Conservation (phyloP, 2,797 vertebrate genomes). For the Phrynocephalus guinanensis region DNA sequence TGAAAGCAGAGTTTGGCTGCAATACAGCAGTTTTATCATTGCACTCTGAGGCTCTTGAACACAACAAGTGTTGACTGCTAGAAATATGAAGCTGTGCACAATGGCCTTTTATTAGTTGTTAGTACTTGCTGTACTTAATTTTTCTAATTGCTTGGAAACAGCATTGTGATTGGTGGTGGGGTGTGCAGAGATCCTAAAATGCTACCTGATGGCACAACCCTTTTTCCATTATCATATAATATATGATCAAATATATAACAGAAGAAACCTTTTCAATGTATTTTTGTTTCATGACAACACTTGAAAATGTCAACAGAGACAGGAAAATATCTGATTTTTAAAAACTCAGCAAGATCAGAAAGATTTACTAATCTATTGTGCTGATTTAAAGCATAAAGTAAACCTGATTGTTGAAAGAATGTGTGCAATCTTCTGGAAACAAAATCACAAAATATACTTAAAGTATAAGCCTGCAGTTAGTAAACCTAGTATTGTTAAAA, state of each 20-base stretch:
- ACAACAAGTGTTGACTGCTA: no score
- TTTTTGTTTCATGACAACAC: background rate
- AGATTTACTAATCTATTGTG: background rate
- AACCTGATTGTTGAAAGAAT: background rate
- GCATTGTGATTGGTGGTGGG: no score
- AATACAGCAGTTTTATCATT: no score
- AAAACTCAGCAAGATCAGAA: background rate
- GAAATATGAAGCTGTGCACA: no score
- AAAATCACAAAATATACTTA: background rate
- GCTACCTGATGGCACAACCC: no score
- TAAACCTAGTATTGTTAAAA: background rate
- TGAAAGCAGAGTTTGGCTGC: no score
- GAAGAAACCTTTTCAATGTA: background rate
- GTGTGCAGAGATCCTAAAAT: no score
- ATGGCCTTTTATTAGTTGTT: no score
- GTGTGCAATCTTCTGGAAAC: background rate
- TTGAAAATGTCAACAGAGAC: background rate
- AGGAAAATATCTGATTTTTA: background rate
- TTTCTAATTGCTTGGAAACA: no score
- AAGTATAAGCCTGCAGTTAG: background rate
- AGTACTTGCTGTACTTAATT: no score
- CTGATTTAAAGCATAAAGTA: background rate
- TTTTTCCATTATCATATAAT: no score
- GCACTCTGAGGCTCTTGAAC: no score
- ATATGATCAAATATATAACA: background rate